A percentile compares a stretch with the other conserved stretches of the same genome.
Evolutionary conservation across 37 sponge, comb jelly and placozoan species (phyloP).

Genomic region (Tethya wilhelma): DNA sequence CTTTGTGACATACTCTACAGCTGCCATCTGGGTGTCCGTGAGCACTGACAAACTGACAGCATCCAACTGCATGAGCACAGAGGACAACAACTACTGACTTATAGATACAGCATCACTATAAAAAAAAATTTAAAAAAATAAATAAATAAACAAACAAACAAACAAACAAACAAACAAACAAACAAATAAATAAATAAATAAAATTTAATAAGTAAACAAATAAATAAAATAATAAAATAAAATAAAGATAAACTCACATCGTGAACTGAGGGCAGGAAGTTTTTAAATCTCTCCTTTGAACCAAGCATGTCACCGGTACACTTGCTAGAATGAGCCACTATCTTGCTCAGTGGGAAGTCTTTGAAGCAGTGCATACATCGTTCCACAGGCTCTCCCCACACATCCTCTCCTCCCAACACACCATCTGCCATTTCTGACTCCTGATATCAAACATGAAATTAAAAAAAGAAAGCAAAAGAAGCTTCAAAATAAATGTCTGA

Average conservation of each 20-base stretch:
- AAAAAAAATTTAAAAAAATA: too few relatives aligned
- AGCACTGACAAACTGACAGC: constrained; percentile 59
- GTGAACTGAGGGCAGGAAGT: constrained; percentile 73
- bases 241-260: constrained; percentile 38
- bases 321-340: constrained; percentile 42
- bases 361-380: constrained; percentile 74
- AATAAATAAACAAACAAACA: too few relatives aligned
- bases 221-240: not conserved
- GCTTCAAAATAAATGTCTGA: not conserved
- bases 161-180: too few relatives aligned
- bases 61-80: constrained; percentile 45
- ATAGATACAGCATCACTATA: not conserved
- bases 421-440: not conserved
- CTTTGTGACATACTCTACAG: constrained; percentile 66
- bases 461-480: not conserved
- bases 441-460: not conserved
- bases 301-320: constrained; percentile 64
- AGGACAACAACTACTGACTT: not conserved
- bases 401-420: not conserved
- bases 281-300: constrained; percentile 48
- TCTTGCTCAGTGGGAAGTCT: constrained; percentile 67
- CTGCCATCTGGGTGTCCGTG: constrained; percentile 48
- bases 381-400: constrained; percentile 50
- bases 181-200: too few relatives aligned
- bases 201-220: too few relatives aligned